phyloP scores from a whole-genome alignment of 2,113 vertebrate genomes.

The Urocitellus parryii region DNA sequence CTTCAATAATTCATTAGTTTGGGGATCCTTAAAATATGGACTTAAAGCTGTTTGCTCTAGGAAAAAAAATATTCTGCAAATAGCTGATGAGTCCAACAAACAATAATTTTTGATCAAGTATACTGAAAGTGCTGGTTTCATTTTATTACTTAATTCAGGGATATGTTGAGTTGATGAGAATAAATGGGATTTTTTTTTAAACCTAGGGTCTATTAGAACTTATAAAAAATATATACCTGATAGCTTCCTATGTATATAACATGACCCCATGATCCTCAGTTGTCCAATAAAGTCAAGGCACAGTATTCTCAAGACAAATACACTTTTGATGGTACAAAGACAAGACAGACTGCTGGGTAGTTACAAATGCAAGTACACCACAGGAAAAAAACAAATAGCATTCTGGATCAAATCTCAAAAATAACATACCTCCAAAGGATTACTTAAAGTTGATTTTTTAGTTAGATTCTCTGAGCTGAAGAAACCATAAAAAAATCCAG shows the following conservation, averaged over 20 bases:
- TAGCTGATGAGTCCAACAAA: slow-evolving; percentile 44
- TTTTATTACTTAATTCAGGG: slow-evolving; percentile 59
- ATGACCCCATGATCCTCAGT: slow-evolving; percentile 20
- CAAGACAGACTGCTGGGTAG: neutral
- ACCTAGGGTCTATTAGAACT: slow-evolving; percentile 34
- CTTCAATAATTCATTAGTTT: slow-evolving; percentile 50
- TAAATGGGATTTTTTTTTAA: neutral
- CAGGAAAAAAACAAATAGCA: slow-evolving; percentile 15
- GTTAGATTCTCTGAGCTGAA: slow-evolving; percentile 35
- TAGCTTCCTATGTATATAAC: slow-evolving; percentile 9
- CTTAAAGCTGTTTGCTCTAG: neutral
- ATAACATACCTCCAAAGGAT: slow-evolving; percentile 5
- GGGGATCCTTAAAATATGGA: neutral
- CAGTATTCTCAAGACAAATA: slow-evolving; percentile 34
- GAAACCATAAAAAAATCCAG: slow-evolving; percentile 58
- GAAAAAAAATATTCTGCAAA: neutral
- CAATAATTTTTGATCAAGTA: slow-evolving; percentile 39
- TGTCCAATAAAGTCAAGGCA: slow-evolving; percentile 34
- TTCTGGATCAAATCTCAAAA: slow-evolving; percentile 57
- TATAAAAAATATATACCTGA: slow-evolving; percentile 23
- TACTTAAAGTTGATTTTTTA: slow-evolving; percentile 45
- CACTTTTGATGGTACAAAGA: slow-evolving; percentile 21
- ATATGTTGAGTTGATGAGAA: neutral
- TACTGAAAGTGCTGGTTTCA: neutral
- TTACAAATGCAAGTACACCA: neutral